phyloP scores from a whole-genome alignment of 2,113 vertebrate genomes.

The Phrynosoma platyrhinos region DNA sequence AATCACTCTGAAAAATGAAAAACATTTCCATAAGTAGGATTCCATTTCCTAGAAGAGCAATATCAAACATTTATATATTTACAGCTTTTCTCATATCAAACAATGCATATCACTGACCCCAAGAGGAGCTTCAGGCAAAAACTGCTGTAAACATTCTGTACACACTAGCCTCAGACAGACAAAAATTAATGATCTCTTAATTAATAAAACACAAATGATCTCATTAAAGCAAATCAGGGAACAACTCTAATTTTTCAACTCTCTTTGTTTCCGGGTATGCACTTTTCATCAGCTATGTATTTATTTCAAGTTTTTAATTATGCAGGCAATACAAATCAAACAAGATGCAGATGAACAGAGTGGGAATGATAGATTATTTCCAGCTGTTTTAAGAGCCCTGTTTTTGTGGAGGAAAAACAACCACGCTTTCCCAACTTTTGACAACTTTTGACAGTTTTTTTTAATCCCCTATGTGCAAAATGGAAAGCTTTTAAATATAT shows the following conservation, averaged over 20 bases:
- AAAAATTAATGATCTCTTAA: conserved; percentile 55
- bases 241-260: conserved; percentile 46
- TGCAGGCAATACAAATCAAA: conserved; percentile 35
- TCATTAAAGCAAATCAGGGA: conserved; percentile 53
- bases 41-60: conserved; percentile 58
- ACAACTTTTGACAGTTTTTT: conserved; percentile 4
- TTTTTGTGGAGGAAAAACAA: neutral
- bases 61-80: conserved; percentile 69
- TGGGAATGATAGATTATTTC: conserved; percentile 39
- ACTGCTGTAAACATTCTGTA: conserved; percentile 18
- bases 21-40: conserved; percentile 51
- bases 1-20: conserved; percentile 50
- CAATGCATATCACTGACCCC: conserved; percentile 51
- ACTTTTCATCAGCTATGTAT: conserved; percentile 33
- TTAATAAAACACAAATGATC: conserved; percentile 65
- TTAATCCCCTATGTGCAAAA: conserved; percentile 31
- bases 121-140: conserved; percentile 15
- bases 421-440: neutral
- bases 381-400: conserved; percentile 13
- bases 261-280: conserved; percentile 35
- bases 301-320: conserved; percentile 51
- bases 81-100: conserved; percentile 62
- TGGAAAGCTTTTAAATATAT: conserved; percentile 21
- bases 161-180: conserved; percentile 18
- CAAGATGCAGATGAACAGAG: conserved; percentile 27